These are phyloP conservation scores for Laodelphax striatellus DNA, from an alignment of 1,140 invertebrate species.

Conservation along the genomic window DNA sequence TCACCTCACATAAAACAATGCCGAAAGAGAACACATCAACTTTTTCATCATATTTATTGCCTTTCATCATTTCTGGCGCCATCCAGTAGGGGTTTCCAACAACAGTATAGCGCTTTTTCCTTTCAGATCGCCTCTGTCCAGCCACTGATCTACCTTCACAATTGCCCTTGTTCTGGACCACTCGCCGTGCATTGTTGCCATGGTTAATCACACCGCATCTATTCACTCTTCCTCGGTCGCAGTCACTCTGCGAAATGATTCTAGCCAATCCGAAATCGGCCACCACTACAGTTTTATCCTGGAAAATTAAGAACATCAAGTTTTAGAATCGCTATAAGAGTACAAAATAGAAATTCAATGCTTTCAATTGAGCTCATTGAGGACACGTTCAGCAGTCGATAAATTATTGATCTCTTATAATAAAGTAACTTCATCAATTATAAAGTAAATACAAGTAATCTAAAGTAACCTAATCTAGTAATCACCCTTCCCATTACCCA, in stretches of 20 bases:
- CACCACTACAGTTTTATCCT: slow-evolving; percentile 81
- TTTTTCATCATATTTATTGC: slow-evolving; percentile 91
- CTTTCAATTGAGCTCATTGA: too few relatives aligned
- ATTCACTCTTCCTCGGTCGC: background rate
- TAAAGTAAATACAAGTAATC: too few relatives aligned
- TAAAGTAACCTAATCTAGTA: too few relatives aligned
- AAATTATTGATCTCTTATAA: too few relatives aligned
- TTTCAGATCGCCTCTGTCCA: slow-evolving; percentile 35
- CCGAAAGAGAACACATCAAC: slow-evolving; percentile 96
- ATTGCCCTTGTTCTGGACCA: background rate
- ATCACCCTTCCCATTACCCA: too few relatives aligned
- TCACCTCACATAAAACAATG: slow-evolving; percentile 88
- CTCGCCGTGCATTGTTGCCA: slow-evolving; percentile 3
- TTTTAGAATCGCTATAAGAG: too few relatives aligned
- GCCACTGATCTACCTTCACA: background rate
- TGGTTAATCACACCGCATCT: slow-evolving; percentile 20
- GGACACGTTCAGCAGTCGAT: too few relatives aligned
- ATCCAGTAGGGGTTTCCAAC: slow-evolving; percentile 97
- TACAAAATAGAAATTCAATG: too few relatives aligned
- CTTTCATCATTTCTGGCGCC: slow-evolving; percentile 97
- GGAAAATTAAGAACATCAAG: slow-evolving; percentile 22
- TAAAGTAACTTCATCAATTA: too few relatives aligned
- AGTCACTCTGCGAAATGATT: slow-evolving; percentile 53
- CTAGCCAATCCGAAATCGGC: slow-evolving; percentile 89
- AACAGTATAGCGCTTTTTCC: slow-evolving; percentile 61